These are phyloP conservation scores for Falcunculus frontatus DNA, from an alignment of 2,113 vertebrate genomes.

Conservation along the genomic window DNA sequence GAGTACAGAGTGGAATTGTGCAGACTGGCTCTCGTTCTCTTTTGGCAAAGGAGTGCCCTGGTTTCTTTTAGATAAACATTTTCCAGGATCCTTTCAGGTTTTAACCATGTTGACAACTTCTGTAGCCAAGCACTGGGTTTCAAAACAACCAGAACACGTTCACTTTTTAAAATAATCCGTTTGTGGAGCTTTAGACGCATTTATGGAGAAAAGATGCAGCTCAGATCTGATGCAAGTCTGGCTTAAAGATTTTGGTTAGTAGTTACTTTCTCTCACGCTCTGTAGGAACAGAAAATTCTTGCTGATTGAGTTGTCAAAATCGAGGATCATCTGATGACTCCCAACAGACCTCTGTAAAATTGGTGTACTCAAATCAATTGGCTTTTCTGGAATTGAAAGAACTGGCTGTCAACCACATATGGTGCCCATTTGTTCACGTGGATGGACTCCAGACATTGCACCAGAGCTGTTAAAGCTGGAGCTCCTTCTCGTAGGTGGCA, in stretches of 20 bases:
- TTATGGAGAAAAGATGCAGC: background rate
- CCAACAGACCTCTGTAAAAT: slow-evolving; percentile 8
- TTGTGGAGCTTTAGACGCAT: background rate
- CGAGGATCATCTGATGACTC: slow-evolving; percentile 38
- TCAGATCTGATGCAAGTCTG: background rate
- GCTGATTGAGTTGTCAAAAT: slow-evolving; percentile 59
- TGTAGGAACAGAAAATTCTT: background rate
- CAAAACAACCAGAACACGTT: background rate
- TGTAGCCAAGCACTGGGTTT: background rate
- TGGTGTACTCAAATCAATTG: slow-evolving; percentile 46
- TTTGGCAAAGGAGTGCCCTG: background rate
- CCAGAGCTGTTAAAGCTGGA: background rate
- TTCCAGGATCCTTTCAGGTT: background rate
- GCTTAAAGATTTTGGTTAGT: background rate
- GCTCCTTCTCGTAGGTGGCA: background rate
- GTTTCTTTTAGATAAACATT: background rate
- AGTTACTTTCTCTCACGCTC: background rate
- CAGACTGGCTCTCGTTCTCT: background rate
- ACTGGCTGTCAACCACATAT: background rate
- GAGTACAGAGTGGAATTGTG: background rate
- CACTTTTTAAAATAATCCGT: background rate
- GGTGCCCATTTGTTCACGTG: slow-evolving; percentile 17
- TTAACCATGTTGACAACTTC: background rate
- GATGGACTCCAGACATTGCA: background rate
- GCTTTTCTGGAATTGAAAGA: background rate